phyloP scores from a whole-genome alignment of 2,113 vertebrate genomes.

The Aptenodytes patagonicus region DNA sequence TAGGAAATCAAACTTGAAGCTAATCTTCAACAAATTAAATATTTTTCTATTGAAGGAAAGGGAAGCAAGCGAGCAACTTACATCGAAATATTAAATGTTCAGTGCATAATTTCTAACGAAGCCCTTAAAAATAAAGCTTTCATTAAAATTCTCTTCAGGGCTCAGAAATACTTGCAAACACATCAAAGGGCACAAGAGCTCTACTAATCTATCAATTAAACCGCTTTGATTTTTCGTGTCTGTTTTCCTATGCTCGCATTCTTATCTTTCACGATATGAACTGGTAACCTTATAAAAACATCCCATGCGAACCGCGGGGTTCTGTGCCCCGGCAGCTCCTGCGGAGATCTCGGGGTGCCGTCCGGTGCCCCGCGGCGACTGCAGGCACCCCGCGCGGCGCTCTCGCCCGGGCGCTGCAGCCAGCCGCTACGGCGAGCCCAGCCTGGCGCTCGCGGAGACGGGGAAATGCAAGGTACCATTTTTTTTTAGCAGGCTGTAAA shows the following conservation, averaged over 20 bases:
- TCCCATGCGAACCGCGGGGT: neutral
- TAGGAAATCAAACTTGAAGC: neutral
- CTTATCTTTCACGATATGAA: neutral
- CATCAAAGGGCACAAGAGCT: neutral
- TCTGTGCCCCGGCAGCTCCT: neutral
- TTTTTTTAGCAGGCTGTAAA: conserved; percentile 48
- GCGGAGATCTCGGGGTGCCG: neutral
- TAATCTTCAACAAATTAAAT: neutral
- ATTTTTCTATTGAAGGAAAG: neutral
- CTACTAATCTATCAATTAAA: neutral
- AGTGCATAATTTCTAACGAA: neutral
- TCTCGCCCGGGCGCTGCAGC: neutral
- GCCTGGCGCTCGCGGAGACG: conserved; percentile 27
- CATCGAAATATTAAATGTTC: neutral
- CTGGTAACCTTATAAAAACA: neutral
- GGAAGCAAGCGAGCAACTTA: neutral
- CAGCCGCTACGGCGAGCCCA: neutral
- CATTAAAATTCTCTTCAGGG: neutral
- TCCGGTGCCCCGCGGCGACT: neutral
- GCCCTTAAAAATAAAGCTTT: conserved; percentile 7
- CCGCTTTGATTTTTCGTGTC: neutral
- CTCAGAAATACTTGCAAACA: neutral
- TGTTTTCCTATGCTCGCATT: neutral
- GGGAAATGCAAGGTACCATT: conserved; percentile 51
- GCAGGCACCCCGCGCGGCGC: neutral